Percentiles rank a stretch among this genome's conserved stretches.
These are phyloP conservation scores for Hemiprocne comata DNA, from an alignment of 2,113 vertebrate genomes.

Conservation along the genomic window DNA sequence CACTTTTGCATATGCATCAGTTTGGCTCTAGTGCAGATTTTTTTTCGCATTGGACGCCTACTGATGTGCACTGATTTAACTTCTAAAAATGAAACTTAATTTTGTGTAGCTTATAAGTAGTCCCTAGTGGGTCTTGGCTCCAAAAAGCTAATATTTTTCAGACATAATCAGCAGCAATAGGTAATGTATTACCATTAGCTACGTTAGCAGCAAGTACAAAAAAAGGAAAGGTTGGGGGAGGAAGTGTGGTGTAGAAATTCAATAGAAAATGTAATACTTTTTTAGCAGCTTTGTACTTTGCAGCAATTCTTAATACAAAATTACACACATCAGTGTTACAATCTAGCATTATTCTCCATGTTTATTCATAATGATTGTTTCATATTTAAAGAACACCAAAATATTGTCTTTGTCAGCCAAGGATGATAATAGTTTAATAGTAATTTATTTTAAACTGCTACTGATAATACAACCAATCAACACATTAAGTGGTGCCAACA, in stretches of 20 bases:
- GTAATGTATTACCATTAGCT: constrained; percentile 72
- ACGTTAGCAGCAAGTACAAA: constrained; percentile 64
- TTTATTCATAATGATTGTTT: constrained; percentile 79
- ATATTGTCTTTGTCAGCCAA: constrained; percentile 82
- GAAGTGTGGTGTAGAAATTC: constrained; percentile 26
- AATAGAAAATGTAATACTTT: constrained; percentile 45
- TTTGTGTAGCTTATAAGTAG: constrained; percentile 76
- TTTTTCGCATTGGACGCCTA: constrained; percentile 66
- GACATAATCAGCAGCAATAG: constrained; percentile 76
- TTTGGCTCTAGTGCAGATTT: constrained; percentile 65
- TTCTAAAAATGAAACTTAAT: constrained; percentile 79
- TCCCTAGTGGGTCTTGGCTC: constrained; percentile 66
- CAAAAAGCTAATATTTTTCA: constrained; percentile 78
- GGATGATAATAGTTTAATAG: constrained; percentile 82
- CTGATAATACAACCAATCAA: constrained; percentile 86
- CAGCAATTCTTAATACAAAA: constrained; percentile 67
- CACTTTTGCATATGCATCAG: constrained; percentile 67
- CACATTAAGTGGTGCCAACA: constrained; percentile 86
- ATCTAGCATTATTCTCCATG: constrained; percentile 62
- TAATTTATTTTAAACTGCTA: constrained; percentile 86
- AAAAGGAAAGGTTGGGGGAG: constrained; percentile 50
- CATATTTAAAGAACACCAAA: constrained; percentile 81
- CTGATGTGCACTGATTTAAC: constrained; percentile 75
- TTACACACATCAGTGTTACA: constrained; percentile 55
- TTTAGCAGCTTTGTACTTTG: constrained; percentile 58